A percentile compares a stretch with the other conserved stretches of the same genome.
These are phyloP conservation scores for Hyles vespertilio DNA, from an alignment of 1,140 invertebrate species.

Conservation along the genomic window DNA sequence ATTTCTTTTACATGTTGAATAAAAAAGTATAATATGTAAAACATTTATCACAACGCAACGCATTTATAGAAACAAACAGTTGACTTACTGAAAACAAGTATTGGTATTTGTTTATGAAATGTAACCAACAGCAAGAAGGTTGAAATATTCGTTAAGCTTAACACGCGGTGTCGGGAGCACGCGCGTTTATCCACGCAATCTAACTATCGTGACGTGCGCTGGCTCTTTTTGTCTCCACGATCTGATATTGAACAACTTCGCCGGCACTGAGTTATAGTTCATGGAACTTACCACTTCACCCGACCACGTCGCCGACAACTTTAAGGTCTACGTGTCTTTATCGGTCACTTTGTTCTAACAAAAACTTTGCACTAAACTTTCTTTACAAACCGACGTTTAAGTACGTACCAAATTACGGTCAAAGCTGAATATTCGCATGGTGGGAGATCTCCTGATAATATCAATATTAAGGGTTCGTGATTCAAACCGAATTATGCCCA, in stretches of 20 bases:
- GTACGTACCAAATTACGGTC: neutral
- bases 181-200: slow-evolving; percentile 40
- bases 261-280: slow-evolving; percentile 39
- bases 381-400: slow-evolving; percentile 6
- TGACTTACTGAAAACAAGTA: no score
- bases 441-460: slow-evolving; percentile 1
- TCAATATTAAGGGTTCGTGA: slow-evolving; percentile 8
- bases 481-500: slow-evolving; percentile 11
- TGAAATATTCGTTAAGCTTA: slow-evolving; percentile 23
- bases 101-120: neutral
- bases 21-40: no score
- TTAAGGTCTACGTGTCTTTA: slow-evolving; percentile 32
- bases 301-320: slow-evolving; percentile 26
- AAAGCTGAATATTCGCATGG: neutral
- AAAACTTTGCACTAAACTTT: slow-evolving; percentile 18
- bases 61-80: no score
- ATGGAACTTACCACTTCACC: slow-evolving; percentile 36
- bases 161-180: slow-evolving; percentile 25
- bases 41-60: no score
- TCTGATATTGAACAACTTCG: slow-evolving; percentile 49
- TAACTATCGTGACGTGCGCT: slow-evolving; percentile 36
- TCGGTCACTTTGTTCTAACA: slow-evolving; percentile 24
- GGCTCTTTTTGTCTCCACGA: slow-evolving; percentile 41
- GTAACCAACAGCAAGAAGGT: slow-evolving; percentile 6
- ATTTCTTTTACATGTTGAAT: no score